phyloP scores from a whole-genome alignment of 2,797 vertebrate genomes.

The Oryzias sinensis region DNA sequence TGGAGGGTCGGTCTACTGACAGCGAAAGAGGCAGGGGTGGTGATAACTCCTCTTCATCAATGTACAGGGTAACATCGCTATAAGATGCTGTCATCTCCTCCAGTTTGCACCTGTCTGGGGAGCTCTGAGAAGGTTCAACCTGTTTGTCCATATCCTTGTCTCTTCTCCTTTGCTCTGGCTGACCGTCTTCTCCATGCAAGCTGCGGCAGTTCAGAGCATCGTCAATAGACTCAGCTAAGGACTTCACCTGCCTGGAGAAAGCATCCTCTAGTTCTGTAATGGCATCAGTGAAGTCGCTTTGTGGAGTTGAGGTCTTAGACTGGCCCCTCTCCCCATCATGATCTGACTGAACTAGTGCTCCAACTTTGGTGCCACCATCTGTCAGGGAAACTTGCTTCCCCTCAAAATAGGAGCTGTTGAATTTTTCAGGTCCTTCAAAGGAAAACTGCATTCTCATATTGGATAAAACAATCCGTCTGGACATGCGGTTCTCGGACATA shows the following conservation, averaged over 20 bases:
- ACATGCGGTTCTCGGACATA: conserved; percentile 99
- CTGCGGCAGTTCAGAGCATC: conserved; percentile 95
- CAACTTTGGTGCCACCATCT: conserved; percentile 84
- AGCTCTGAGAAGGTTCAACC: conserved; percentile 73
- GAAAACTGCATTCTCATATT: conserved; percentile 99
- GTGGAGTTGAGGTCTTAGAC: conserved; percentile 78
- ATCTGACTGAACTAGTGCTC: conserved; percentile 78
- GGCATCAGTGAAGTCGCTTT: conserved; percentile 89
- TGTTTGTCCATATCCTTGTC: conserved; percentile 81
- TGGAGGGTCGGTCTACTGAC: conserved; percentile 83
- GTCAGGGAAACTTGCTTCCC: conserved; percentile 93
- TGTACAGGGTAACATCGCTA: conserved; percentile 95
- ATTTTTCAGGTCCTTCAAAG: conserved; percentile 97
- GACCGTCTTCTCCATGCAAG: conserved; percentile 86
- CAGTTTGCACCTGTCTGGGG: conserved; percentile 82
- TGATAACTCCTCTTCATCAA: conserved; percentile 95
- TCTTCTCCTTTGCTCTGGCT: conserved; percentile 69
- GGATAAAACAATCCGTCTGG: conserved; percentile 94
- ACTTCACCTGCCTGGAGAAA: conserved; percentile 96
- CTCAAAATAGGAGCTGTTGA: conserved; percentile 96
- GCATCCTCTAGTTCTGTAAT: conserved; percentile 97
- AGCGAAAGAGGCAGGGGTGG: conserved; percentile 88
- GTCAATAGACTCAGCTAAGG: conserved; percentile 94
- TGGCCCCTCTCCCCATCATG: conserved; percentile 74
- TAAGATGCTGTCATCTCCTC: conserved; percentile 96